A percentile compares a stretch with the other conserved stretches of the same genome.
These are phyloP conservation scores for Cyrtorhinus lividipennis DNA, from an alignment of 1,140 invertebrate genomes.

Conservation along the genomic window DNA sequence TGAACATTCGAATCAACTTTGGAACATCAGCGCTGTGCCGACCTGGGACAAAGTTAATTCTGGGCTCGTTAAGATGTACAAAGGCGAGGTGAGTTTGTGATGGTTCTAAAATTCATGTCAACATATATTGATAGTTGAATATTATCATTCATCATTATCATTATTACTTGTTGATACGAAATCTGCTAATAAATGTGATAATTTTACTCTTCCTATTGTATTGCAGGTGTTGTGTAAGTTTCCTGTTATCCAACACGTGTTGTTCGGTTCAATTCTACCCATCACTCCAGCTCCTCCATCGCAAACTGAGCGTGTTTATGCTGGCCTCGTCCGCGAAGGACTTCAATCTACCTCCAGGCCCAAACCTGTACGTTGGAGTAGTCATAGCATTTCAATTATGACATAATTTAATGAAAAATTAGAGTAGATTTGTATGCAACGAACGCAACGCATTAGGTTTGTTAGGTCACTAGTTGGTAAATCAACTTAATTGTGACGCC, in stretches of 20 bases:
- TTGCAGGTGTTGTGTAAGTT: slow-evolving; percentile 80
- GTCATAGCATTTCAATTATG: too few species aligned
- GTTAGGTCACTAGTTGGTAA: not conserved
- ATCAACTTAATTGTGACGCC: not conserved
- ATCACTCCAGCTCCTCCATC: slow-evolving; percentile 33
- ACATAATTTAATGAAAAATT: too few species aligned
- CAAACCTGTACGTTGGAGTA: not conserved
- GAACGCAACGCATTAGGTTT: not conserved
- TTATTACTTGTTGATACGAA: too few species aligned
- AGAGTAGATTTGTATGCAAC: too few species aligned
- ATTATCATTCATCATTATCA: too few species aligned
- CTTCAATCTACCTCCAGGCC: not conserved
- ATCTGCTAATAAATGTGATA: too few species aligned
- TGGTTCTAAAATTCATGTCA: too few species aligned
- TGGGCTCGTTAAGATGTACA: slow-evolving; percentile 98
- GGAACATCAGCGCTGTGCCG: slow-evolving; percentile 91
- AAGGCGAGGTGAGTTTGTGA: slow-evolving; percentile 66
- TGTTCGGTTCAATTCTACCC: slow-evolving; percentile 82
- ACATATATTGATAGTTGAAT: too few species aligned
- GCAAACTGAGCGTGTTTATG: not conserved
- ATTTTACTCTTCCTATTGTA: slow-evolving; percentile 22
- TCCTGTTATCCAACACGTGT: slow-evolving; percentile 92
- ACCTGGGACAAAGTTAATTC: slow-evolving; percentile 91
- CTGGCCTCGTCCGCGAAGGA: not conserved
- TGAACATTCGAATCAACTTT: slow-evolving; percentile 97